Evolutionary conservation across 1,140 invertebrate species (phyloP).

Genomic region (Drosophila albomicans): DNA sequence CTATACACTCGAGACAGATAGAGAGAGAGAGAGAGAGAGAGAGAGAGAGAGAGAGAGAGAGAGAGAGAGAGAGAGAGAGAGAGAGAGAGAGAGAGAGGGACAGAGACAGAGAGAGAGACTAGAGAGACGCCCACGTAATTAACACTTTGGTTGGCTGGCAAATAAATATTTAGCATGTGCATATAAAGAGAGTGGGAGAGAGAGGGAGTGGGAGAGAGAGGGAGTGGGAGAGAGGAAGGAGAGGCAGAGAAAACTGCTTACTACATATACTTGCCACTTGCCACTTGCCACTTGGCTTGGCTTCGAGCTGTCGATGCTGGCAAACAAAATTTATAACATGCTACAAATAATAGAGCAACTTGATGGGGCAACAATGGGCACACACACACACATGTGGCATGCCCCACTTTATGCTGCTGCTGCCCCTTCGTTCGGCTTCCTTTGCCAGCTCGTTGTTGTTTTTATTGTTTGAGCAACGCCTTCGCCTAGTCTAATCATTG

Average conservation of each 20-base stretch:
- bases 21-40: neutral
- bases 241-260: no score
- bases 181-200: constrained; percentile 31
- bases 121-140: constrained; percentile 63
- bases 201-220: no score
- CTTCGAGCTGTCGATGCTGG: constrained; percentile 24
- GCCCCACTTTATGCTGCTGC: constrained; percentile 33
- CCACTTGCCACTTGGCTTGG: constrained; percentile 9
- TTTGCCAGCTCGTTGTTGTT: constrained; percentile 9
- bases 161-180: constrained; percentile 77
- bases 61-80: constrained; percentile 8
- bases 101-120: neutral
- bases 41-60: constrained; percentile 16
- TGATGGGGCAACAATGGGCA: constrained; percentile 44
- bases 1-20: neutral
- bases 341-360: constrained; percentile 67
- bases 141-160: constrained; percentile 70
- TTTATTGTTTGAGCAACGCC: constrained; percentile 31
- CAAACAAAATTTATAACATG: constrained; percentile 70
- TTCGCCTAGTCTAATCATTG: constrained; percentile 56
- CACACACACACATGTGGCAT: constrained; percentile 10
- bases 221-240: no score
- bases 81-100: neutral
- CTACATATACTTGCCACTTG: no score
- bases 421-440: neutral